These are phyloP conservation scores for Hartigia nigra DNA, from an alignment of 2,888 invertebrate species.

Conservation along the genomic window DNA sequence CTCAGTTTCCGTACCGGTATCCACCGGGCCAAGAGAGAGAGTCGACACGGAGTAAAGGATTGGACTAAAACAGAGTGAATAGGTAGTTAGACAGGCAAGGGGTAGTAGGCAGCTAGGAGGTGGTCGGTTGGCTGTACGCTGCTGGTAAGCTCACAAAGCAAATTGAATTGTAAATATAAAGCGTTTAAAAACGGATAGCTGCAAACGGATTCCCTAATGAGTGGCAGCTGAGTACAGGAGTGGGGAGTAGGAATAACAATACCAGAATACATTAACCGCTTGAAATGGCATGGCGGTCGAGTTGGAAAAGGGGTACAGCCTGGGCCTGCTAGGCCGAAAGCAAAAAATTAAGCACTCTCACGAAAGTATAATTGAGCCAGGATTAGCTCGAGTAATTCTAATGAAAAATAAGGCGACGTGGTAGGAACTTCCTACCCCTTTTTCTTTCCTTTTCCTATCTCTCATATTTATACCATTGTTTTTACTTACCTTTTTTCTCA, in stretches of 20 bases:
- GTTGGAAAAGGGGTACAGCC: neutral
- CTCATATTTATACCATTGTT: neutral
- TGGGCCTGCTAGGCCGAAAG: neutral
- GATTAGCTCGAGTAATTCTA: slow-evolving; percentile 38
- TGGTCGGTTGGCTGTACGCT: neutral
- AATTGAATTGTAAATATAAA: slow-evolving; percentile 60
- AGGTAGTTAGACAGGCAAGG: neutral
- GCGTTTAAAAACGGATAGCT: slow-evolving; percentile 53
- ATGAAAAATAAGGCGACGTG: slow-evolving; percentile 37
- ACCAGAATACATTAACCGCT: slow-evolving; percentile 52
- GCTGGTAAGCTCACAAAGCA: slow-evolving; percentile 35
- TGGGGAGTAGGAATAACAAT: slow-evolving; percentile 52
- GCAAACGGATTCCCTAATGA: slow-evolving; percentile 54
- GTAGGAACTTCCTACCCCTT: neutral
- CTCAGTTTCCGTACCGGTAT: neutral
- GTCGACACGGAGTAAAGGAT: neutral
- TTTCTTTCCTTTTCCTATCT: slow-evolving; percentile 8
- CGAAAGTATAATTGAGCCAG: slow-evolving; percentile 41
- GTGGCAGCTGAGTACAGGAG: slow-evolving; percentile 45
- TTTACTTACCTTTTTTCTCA: neutral
- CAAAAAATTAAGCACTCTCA: slow-evolving; percentile 20
- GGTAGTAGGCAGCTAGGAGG: neutral
- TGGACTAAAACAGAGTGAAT: neutral
- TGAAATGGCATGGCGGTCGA: slow-evolving; percentile 30
- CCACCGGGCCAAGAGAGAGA: neutral